phyloP scores from a whole-genome alignment of 2,797 vertebrate genomes.

The Pseudomugil gertrudae region DNA sequence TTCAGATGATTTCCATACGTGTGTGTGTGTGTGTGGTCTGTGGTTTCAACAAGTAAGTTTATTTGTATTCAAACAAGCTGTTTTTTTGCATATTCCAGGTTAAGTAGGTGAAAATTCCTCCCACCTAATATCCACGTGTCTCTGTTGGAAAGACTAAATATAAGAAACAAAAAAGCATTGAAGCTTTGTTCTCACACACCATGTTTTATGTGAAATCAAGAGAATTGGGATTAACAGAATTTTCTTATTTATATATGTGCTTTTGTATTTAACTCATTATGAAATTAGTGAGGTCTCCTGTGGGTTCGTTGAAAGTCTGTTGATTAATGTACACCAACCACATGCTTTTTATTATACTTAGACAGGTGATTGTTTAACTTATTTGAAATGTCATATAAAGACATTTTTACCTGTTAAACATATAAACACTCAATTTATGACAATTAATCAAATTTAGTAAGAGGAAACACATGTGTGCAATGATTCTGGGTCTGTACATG shows the following conservation, averaged over 20 bases:
- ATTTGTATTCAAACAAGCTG: slow-evolving; percentile 30
- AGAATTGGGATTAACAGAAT: too few relatives aligned
- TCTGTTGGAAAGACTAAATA: neutral
- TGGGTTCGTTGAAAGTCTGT: neutral
- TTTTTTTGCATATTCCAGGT: slow-evolving; percentile 45
- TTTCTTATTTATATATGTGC: too few relatives aligned
- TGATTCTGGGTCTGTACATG: neutral
- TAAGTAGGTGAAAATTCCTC: slow-evolving; percentile 10
- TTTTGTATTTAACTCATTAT: too few relatives aligned
- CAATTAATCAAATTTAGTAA: too few relatives aligned
- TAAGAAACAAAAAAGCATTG: slow-evolving; percentile 10
- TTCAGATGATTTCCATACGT: slow-evolving; percentile 41
- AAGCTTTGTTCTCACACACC: slow-evolving; percentile 9
- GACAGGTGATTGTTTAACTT: neutral
- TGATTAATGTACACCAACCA: neutral
- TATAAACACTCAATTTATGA: too few relatives aligned
- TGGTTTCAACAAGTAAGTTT: slow-evolving; percentile 42
- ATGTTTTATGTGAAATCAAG: too few relatives aligned
- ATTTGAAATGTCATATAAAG: neutral
- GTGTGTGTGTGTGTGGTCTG: slow-evolving; percentile 26
- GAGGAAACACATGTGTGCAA: too few relatives aligned
- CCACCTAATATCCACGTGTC: slow-evolving; percentile 4
- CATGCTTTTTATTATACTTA: neutral
- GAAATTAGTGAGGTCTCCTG: neutral
- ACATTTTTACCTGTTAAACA: too few relatives aligned